Base-by-base conservation (phyloP, 2,797 vertebrate species). In the Enteromius radiatus region DNA sequence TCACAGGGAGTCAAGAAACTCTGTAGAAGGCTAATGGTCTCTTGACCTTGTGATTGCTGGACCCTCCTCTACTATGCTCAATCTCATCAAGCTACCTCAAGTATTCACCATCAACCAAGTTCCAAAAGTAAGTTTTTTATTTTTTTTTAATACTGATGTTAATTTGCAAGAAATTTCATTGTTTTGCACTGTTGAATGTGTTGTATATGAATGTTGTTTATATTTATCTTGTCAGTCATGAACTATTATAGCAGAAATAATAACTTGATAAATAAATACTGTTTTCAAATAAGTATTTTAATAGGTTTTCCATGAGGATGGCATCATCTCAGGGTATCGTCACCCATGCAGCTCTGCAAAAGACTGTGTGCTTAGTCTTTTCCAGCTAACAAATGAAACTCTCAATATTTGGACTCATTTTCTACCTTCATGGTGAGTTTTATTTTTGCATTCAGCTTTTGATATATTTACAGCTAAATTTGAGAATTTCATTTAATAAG, bases 331-430 rank as follows among this genome's bases (percentile, higher is more conserved):
- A 0, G 98, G 97, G 82, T 99, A 99, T 88, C 95, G 97, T 0
- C 95, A 95, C 4, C 97, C 97, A 0, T 83, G 89, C 47, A 98
- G 97, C 88, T 98, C 98, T 0, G 97, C 96, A 65, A 91, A 91
- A 0, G 96, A 96, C 86, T 99, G 98, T 54, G 76, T 98, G 86
- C 94, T 96, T 84, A 99, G 98, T 84, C 93, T 96, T 89, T 98
- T 99, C 90, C 96, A 97, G 83, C 93, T 98, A 93, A 97, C 96
- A 69, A 99, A 99, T 61, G 98, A 99, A 93, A 99, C 97, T 0
- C 92, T 99, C 43, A 99, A 99, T 89, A 97, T 99, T 92, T 99
- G 97, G 98, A 98, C 98, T 0, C 97, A 99, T 86, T 95, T 99
- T 78, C 80, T 98, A 68, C 97, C 98, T 10, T 94, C 97, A 87